Percentiles rank a stretch among this genome's conserved stretches.
Conservation (phyloP, 2,797 vertebrate species). For the Saxicola maurus region DNA sequence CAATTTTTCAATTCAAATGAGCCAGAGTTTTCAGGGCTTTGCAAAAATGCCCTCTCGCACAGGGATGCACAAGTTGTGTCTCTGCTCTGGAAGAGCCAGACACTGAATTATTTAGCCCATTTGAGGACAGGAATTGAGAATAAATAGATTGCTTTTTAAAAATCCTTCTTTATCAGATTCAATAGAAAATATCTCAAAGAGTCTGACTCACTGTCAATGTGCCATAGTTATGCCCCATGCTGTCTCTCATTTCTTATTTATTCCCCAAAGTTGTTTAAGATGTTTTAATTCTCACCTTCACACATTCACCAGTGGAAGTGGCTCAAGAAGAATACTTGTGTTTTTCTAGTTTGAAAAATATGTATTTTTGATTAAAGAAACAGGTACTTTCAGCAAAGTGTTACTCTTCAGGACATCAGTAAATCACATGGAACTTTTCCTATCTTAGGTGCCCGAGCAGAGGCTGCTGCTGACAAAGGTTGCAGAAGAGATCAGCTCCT, state of each 20-base stretch:
- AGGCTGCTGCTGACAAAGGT: slow-evolving; percentile 39
- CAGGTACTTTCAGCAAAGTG: neutral
- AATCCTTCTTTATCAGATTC: neutral
- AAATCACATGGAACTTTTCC: neutral
- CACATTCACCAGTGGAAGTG: neutral
- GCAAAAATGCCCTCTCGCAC: neutral
- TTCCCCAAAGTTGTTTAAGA: neutral
- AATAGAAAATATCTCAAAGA: neutral
- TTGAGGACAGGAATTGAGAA: neutral
- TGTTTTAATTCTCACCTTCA: neutral
- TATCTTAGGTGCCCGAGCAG: slow-evolving; percentile 67
- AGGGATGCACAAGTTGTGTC: rapidly evolving
- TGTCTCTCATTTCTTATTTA: neutral
- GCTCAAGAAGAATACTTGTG: neutral
- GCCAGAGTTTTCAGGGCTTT: neutral
- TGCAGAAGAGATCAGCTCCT: slow-evolving; percentile 5
- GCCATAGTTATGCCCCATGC: neutral
- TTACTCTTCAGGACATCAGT: neutral
- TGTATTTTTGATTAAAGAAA: neutral
- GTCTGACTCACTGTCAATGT: neutral
- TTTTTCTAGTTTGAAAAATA: neutral
- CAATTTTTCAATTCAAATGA: neutral
- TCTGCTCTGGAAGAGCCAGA: neutral
- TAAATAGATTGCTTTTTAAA: neutral
- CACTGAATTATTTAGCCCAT: neutral